These are phyloP conservation scores for Leptinotarsa undecemlineata DNA, from an alignment of 1,140 invertebrate genomes.

Conservation along the genomic window DNA sequence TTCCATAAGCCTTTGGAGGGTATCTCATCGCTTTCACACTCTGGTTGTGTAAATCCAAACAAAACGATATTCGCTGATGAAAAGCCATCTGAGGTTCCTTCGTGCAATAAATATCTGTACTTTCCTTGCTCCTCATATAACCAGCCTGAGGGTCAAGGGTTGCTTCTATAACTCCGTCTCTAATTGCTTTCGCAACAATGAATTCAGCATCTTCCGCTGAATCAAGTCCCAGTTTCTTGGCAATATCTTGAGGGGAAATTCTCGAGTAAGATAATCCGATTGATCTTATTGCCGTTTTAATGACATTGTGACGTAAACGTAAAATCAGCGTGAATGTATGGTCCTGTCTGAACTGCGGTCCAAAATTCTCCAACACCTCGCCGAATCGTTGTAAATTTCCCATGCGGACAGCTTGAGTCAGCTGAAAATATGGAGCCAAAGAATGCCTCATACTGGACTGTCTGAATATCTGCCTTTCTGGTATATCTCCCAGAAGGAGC, in stretches of 20 bases:
- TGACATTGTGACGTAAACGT: slow-evolving; percentile 95
- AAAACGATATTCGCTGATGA: slow-evolving; percentile 97
- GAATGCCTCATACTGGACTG: slow-evolving; percentile 84
- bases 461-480: slow-evolving; percentile 87
- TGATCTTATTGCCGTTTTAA: slow-evolving; percentile 96
- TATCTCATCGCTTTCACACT: slow-evolving; percentile 98
- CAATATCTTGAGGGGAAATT: slow-evolving; percentile 94
- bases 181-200: slow-evolving; percentile 98
- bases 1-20: slow-evolving; percentile 98
- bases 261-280: slow-evolving; percentile 96
- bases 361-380: slow-evolving; percentile 89
- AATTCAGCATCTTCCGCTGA: slow-evolving; percentile 98
- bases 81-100: slow-evolving; percentile 95
- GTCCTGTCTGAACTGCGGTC: slow-evolving; percentile 83
- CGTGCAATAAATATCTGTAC: slow-evolving; percentile 96
- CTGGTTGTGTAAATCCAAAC: slow-evolving; percentile 96
- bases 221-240: slow-evolving; percentile 89
- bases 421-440: slow-evolving; percentile 92
- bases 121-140: slow-evolving; percentile 97
- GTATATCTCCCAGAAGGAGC: slow-evolving; percentile 94
- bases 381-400: slow-evolving; percentile 94
- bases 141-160: slow-evolving; percentile 93
- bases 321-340: slow-evolving; percentile 95
- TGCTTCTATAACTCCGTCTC: slow-evolving; percentile 98
- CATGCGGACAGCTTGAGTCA: slow-evolving; percentile 95